Conservation (phyloP, 2,797 vertebrate genomes). For the Dipus sagitta region DNA sequence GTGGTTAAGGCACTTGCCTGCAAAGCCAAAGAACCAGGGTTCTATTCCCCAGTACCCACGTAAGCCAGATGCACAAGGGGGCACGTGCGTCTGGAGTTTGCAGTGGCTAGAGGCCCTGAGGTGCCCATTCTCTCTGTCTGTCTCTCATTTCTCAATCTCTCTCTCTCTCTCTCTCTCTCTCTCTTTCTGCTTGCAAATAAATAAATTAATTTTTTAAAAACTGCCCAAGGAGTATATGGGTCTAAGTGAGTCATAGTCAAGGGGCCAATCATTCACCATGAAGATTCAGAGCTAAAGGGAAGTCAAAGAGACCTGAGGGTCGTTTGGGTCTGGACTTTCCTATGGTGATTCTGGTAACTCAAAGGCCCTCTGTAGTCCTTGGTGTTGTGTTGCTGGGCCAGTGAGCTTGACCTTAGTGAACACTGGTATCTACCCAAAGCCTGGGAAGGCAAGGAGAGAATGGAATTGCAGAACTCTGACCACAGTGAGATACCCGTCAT, state of each 20-base stretch:
- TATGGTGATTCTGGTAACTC: neutral
- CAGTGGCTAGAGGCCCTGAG: too few species aligned
- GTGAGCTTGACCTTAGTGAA: neutral
- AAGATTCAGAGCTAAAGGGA: neutral
- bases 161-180: too few species aligned
- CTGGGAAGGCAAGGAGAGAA: neutral
- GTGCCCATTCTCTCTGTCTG: too few species aligned
- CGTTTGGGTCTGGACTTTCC: neutral
- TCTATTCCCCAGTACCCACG: too few species aligned
- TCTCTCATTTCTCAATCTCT: too few species aligned
- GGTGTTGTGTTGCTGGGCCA: neutral
- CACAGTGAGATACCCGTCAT: neutral
- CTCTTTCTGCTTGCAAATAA: too few species aligned
- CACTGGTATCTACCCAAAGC: neutral
- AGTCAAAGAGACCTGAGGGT: neutral
- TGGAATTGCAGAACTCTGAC: neutral
- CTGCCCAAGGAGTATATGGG: neutral
- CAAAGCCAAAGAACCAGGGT: too few species aligned
- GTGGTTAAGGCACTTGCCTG: too few species aligned
- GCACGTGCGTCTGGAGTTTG: too few species aligned
- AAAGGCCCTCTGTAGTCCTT: neutral
- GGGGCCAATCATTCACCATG: neutral
- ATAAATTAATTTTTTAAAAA: neutral
- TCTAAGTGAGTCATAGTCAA: slow-evolving; percentile 1
- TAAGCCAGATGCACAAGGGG: too few species aligned